Conservation (phyloP, 2,888 invertebrate species). For the Rhingia rostrata region DNA sequence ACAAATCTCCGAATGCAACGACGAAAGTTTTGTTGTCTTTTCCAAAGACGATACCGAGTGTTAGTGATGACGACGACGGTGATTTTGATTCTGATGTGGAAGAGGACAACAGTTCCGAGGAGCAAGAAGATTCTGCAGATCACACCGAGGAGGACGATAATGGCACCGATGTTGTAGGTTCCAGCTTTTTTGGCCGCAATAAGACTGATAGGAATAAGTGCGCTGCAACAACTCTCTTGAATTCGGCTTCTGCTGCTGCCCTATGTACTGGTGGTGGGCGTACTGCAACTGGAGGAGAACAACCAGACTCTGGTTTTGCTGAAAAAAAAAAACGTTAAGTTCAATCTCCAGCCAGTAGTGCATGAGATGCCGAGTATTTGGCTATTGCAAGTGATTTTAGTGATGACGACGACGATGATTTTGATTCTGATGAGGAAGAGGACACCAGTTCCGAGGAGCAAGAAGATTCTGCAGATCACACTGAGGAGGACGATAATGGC, state of each 20-base stretch:
- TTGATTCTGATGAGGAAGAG: slow-evolving; percentile 30
- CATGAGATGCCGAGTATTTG: slow-evolving; percentile 85
- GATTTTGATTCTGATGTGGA: slow-evolving; percentile 24
- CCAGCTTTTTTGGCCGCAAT: slow-evolving; percentile 39
- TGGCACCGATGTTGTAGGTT: slow-evolving; percentile 63
- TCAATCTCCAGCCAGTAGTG: slow-evolving; percentile 85
- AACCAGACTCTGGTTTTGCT: slow-evolving; percentile 76
- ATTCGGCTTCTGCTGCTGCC: neutral
- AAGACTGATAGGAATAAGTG: slow-evolving; percentile 71
- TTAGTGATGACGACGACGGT: slow-evolving; percentile 52
- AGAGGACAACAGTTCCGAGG: slow-evolving; percentile 24
- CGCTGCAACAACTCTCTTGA: slow-evolving; percentile 21
- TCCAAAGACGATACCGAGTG: slow-evolving; percentile 75
- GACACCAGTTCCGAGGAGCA: slow-evolving; percentile 31
- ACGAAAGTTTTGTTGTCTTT: slow-evolving; percentile 77
- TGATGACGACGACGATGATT: slow-evolving; percentile 50
- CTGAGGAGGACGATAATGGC: slow-evolving; percentile 36
- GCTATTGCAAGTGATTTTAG: slow-evolving; percentile 44
- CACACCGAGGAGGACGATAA: slow-evolving; percentile 29
- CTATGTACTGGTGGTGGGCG: neutral
- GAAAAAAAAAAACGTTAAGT: slow-evolving; percentile 83
- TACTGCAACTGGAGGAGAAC: slow-evolving; percentile 8
- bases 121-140: slow-evolving; percentile 42
- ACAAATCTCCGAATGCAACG: slow-evolving; percentile 77
- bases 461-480: slow-evolving; percentile 32